Percentiles rank a stretch among this genome's conserved stretches.
phyloP scores from a whole-genome alignment of 2,888 invertebrate genomes.

The Acanthosoma haemorrhoidale region DNA sequence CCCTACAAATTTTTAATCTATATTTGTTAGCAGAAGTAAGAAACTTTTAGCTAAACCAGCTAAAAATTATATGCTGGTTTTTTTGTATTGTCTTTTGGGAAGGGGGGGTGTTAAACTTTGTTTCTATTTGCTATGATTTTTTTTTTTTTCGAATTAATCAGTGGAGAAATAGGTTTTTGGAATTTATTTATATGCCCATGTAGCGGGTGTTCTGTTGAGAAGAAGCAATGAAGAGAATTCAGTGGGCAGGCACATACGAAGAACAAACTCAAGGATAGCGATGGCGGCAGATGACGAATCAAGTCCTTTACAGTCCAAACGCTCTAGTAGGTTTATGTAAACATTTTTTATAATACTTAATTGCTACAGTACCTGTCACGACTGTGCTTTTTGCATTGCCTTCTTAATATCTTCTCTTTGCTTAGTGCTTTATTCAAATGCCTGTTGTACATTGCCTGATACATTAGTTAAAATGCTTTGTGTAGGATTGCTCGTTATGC shows the following conservation, averaged over 20 bases:
- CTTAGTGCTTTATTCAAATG: not conserved
- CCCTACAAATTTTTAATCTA: not conserved
- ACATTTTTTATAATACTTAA: constrained; percentile 24
- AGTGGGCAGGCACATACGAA: constrained; percentile 45
- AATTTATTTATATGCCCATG: not conserved
- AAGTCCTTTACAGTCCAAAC: constrained; percentile 75
- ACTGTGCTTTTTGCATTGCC: constrained; percentile 33
- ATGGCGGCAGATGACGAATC: constrained; percentile 61
- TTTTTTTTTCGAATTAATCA: not conserved
- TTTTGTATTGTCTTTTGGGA: too few species aligned
- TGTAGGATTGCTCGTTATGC: not conserved
- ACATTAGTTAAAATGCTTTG: not conserved
- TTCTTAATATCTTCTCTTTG: constrained; percentile 12
- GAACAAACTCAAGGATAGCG: constrained; percentile 41
- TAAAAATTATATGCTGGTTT: too few species aligned
- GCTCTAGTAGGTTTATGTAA: constrained; percentile 63
- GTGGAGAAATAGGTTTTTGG: constrained; percentile 1
- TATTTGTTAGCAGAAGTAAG: not conserved
- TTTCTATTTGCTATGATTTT: not conserved
- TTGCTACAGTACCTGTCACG: not conserved
- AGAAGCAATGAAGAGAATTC: constrained; percentile 44
- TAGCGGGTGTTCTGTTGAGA: constrained; percentile 43
- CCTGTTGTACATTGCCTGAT: not conserved
- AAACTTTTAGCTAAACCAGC: not conserved
- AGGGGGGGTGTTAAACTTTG: not conserved